phyloP scores from a whole-genome alignment of 2,113 vertebrate genomes.

The Cairina moschata region DNA sequence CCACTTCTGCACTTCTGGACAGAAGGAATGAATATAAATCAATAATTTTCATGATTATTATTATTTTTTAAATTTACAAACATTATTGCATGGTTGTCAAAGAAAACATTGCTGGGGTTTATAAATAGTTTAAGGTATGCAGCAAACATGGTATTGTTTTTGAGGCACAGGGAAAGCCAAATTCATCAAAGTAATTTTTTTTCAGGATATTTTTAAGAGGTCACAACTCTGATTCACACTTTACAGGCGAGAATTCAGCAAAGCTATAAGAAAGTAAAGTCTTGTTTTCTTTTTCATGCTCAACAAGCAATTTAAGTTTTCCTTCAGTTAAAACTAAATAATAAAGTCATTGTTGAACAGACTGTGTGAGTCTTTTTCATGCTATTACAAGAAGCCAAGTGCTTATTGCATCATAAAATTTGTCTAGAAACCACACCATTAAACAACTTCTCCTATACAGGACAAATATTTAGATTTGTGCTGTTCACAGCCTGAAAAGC shows the following conservation, averaged over 20 bases:
- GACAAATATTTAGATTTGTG: neutral
- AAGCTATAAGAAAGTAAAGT: neutral
- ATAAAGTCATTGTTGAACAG: neutral
- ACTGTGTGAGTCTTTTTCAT: neutral
- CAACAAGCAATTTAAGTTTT: neutral
- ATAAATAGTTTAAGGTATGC: neutral
- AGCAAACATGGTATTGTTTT: neutral
- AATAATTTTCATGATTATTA: neutral
- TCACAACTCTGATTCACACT: neutral
- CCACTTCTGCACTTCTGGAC: neutral
- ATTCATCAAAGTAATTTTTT: constrained; percentile 8
- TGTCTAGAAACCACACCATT: neutral
- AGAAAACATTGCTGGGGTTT: neutral
- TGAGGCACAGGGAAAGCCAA: neutral
- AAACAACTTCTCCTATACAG: neutral
- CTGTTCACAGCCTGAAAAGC: neutral
- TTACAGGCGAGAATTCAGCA: neutral
- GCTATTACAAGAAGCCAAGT: neutral
- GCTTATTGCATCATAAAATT: neutral
- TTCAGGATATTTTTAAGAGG: neutral
- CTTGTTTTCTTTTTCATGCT: neutral
- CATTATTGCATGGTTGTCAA: neutral
- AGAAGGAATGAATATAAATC: neutral
- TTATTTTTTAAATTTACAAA: neutral
- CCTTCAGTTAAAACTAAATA: neutral